Base-by-base conservation (phyloP, 2,797 vertebrate genomes). In the Chloroceryle amazona region DNA sequence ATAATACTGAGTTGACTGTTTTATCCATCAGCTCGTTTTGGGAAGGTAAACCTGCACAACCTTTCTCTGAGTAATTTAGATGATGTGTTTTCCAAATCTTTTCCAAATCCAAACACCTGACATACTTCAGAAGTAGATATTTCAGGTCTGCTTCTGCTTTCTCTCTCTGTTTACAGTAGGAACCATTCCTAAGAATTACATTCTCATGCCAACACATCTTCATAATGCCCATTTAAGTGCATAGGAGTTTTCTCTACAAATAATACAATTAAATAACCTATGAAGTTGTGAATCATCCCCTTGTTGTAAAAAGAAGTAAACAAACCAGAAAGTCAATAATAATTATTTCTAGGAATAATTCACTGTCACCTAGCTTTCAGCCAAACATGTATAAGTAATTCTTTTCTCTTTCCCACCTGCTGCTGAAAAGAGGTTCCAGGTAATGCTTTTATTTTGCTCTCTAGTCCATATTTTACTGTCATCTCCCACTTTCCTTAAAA, bases 391-490 rank as follows among this genome's bases (percentile, higher is more conserved):
- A 75, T 98, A 96, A 97, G 71, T 98, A 97, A 98, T 97, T 42
- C 85, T 97, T 97, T 93, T 97, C 90, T 95, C 74, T 98, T 97
- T 98, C 97, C 98, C 97, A 96, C 89, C 95, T 99, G 99, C 99
- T 99, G 98, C 98, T 98, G 92, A 97, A 97, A 99, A 99, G 99
- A 98, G 99, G 99, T 96, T 99, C 99, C 93, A 99, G 99, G 99
- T 99, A 99, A 99, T 96, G 54, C 82, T 97, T 91, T 97, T 95
- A 55, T 93, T 97, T 97, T 98, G 73, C 67, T 97, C 22, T 71
- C 63, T 86, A 85, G n/a, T 66, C 66, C 60, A 37, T 93, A 62
- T 96, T 94, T 93, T 93, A 54, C 89, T 89, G 51, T 86, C 52
- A 90, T 79, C 89, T 87, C 57, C 93, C 62, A 82, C 95, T 94